These are phyloP conservation scores for Gnathonemus longibarbis DNA, from an alignment of 2,113 vertebrate species.

Conservation along the genomic window DNA sequence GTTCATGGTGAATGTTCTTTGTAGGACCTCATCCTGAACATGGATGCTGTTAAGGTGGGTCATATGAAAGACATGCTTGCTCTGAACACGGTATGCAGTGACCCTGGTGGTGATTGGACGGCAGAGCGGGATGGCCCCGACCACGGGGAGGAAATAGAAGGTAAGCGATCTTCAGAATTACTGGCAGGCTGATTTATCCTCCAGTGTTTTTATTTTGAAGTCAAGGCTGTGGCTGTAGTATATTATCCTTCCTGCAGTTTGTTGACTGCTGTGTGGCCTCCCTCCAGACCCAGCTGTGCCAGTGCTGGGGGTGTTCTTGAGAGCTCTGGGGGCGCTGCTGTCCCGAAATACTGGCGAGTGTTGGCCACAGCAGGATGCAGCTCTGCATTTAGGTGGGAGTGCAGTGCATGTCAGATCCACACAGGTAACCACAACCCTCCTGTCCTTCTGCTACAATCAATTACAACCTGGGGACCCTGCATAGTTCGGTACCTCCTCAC, in stretches of 20 bases:
- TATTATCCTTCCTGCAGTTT: not conserved
- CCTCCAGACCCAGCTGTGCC: conserved; percentile 34
- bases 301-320: conserved; percentile 51
- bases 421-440: conserved; percentile 36
- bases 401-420: conserved; percentile 33
- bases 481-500: not conserved
- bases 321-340: conserved; percentile 51
- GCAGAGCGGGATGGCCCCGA: not conserved
- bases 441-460: too few relatives aligned
- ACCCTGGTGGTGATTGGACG: not conserved
- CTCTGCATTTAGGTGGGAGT: conserved; percentile 27
- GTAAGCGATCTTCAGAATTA: not conserved
- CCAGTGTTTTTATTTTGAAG: not conserved
- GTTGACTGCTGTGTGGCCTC: conserved; percentile 26
- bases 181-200: not conserved
- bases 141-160: not conserved
- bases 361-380: conserved; percentile 40
- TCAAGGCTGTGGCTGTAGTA: not conserved
- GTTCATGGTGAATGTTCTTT: conserved; percentile 9
- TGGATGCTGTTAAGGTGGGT: conserved; percentile 50
- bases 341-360: conserved; percentile 42
- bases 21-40: conserved; percentile 64
- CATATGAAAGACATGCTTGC: conserved; percentile 40
- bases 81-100: not conserved
- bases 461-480: not conserved